Percentiles rank a stretch among this genome's conserved stretches.
Conservation (phyloP, 2,113 vertebrate genomes). For the Carettochelys insculpta region DNA sequence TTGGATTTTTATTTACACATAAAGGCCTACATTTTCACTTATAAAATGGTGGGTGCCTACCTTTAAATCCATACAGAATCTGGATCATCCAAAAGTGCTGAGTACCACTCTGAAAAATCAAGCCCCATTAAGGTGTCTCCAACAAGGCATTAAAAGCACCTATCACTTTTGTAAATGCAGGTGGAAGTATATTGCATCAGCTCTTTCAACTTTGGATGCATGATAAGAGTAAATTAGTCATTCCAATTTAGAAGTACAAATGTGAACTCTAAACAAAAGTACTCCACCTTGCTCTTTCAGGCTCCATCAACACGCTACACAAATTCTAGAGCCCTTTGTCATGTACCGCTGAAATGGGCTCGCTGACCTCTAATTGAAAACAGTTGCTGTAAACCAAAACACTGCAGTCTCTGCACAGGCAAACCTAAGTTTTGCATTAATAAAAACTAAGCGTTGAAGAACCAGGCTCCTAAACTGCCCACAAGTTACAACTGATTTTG, state of each 20-base stretch:
- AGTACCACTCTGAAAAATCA: not conserved
- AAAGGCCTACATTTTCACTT: not conserved
- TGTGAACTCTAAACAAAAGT: not conserved
- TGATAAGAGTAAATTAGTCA: not conserved
- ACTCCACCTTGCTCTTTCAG: too few species aligned
- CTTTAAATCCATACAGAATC: not conserved
- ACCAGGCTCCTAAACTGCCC: not conserved
- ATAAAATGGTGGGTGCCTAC: not conserved
- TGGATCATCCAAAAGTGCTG: not conserved
- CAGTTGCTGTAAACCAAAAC: not conserved
- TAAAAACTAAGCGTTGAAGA: not conserved
- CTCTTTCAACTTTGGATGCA: not conserved
- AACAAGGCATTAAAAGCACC: not conserved
- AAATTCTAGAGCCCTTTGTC: too few species aligned
- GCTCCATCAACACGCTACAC: too few species aligned
- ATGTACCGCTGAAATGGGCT: too few species aligned
- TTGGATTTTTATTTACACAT: not conserved
- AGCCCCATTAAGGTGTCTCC: not conserved
- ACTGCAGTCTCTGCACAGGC: not conserved
- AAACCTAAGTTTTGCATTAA: not conserved
- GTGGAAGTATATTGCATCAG: not conserved
- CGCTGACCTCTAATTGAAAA: too few species aligned
- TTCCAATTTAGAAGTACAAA: not conserved
- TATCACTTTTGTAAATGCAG: not conserved
- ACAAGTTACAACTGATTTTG: conserved; percentile 22